phyloP scores from a whole-genome alignment of 2,888 invertebrate species.

The Pimpla rufipes region DNA sequence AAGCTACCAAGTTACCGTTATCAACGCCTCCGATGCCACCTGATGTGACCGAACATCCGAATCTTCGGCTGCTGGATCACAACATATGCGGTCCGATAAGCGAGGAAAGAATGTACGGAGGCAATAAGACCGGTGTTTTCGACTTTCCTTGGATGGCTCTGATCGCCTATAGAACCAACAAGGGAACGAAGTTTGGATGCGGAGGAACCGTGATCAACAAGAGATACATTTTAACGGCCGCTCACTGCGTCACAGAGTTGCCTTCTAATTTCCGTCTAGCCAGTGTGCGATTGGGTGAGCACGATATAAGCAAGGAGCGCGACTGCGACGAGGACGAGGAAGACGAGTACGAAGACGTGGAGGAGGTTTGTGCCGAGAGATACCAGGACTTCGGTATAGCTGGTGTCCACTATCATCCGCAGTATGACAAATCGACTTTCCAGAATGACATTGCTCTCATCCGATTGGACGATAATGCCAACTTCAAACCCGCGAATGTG shows the following conservation, averaged over 20 bases:
- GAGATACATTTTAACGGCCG: slow-evolving; percentile 87
- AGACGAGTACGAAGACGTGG: no score
- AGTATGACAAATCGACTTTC: slow-evolving; percentile 85
- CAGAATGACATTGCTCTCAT: slow-evolving; percentile 89
- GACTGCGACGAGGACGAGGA: slow-evolving; percentile 86
- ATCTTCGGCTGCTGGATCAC: slow-evolving; percentile 82
- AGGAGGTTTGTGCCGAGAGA: slow-evolving; percentile 83
- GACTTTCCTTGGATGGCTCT: slow-evolving; percentile 93
- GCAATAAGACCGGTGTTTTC: slow-evolving; percentile 87
- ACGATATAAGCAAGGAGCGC: slow-evolving; percentile 85
- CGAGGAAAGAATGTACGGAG: slow-evolving; percentile 88
- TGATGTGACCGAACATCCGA: slow-evolving; percentile 84
- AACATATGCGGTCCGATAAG: slow-evolving; percentile 87
- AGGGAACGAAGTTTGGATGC: slow-evolving; percentile 76
- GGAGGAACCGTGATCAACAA: slow-evolving; percentile 87
- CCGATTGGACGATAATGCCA: slow-evolving; percentile 85
- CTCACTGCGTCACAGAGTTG: slow-evolving; percentile 86
- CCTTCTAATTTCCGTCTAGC: slow-evolving; percentile 75
- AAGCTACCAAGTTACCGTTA: background rate
- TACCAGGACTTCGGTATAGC: slow-evolving; percentile 87
- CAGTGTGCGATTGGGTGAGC: slow-evolving; percentile 89
- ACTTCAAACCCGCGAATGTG: slow-evolving; percentile 85
- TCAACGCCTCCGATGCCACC: slow-evolving; percentile 74
- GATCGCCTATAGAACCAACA: slow-evolving; percentile 87
- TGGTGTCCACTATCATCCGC: slow-evolving; percentile 86